A percentile compares a stretch with the other conserved stretches of the same genome.
phyloP scores from a whole-genome alignment of 2,888 invertebrate genomes.

The Drosophila neonasuta region DNA sequence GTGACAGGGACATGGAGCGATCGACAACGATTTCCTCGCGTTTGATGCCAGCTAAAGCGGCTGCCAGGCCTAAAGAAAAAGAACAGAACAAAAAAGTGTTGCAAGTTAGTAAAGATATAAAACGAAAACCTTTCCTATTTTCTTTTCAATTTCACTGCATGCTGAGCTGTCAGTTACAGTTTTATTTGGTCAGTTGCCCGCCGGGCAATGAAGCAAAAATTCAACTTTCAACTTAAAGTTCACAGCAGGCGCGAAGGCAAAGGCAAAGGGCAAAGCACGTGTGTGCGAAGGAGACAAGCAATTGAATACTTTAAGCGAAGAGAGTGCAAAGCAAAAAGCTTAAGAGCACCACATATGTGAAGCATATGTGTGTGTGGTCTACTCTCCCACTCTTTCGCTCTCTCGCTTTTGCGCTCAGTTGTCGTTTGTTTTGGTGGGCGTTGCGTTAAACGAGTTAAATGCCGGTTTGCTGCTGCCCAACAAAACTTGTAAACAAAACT shows the following conservation, averaged over 20 bases:
- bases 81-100: conserved; percentile 7
- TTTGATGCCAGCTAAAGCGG: conserved; percentile 82
- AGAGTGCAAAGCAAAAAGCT: conserved; percentile 7
- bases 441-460: conserved; percentile 69
- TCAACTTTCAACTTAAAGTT: conserved; percentile 34
- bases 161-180: conserved; percentile 47
- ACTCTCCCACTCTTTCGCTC: conserved; percentile 11
- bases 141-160: conserved; percentile 12
- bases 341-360: conserved; percentile 43
- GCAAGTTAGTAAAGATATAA: conserved; percentile 37
- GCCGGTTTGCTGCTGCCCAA: conserved; percentile 55
- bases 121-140: conserved; percentile 8
- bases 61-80: conserved; percentile 78
- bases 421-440: conserved; percentile 68
- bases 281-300: conserved; percentile 7
- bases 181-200: conserved; percentile 42
- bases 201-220: conserved; percentile 8
- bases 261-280: conserved; percentile 14
- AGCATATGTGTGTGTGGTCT: conserved; percentile 17
- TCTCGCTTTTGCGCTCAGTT: conserved; percentile 19
- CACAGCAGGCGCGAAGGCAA: conserved; percentile 1
- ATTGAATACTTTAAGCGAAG: conserved; percentile 17
- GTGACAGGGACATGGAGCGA: conserved; percentile 79
- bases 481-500: conserved; percentile 73
- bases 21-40: conserved; percentile 79